These are phyloP conservation scores for Drosophila ironensis DNA, from an alignment of 1,140 invertebrate species.

Conservation along the genomic window DNA sequence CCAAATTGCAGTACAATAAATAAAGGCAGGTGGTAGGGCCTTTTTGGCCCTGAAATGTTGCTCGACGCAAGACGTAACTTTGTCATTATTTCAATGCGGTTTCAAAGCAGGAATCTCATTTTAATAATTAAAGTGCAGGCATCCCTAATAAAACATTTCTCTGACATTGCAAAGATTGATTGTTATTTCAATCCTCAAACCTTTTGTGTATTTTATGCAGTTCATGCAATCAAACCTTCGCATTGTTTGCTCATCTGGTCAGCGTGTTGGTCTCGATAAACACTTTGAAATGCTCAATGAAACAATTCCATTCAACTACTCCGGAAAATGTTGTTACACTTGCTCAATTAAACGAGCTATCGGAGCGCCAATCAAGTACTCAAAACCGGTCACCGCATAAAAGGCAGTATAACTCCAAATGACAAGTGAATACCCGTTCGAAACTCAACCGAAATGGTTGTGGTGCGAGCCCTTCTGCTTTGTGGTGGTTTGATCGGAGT, in stretches of 20 bases:
- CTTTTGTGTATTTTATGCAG: too few species aligned
- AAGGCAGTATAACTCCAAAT: conserved; percentile 10
- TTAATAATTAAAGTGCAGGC: too few species aligned
- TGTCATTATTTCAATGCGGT: background rate
- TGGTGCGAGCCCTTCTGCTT: conserved; percentile 12
- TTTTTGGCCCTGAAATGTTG: background rate
- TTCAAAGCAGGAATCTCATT: too few species aligned
- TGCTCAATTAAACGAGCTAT: conserved; percentile 54
- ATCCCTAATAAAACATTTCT: too few species aligned
- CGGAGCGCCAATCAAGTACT: conserved; percentile 14
- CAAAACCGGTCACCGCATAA: conserved; percentile 46
- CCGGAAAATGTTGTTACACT: conserved; percentile 20
- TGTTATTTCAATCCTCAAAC: too few species aligned
- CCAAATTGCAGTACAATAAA: conserved; percentile 28
- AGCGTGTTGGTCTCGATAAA: conserved; percentile 11
- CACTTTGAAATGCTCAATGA: conserved; percentile 4
- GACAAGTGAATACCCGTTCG: conserved; percentile 26
- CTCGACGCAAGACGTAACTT: background rate
- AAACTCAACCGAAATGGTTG: conserved; percentile 29
- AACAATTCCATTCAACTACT: conserved; percentile 21
- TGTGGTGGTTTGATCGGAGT: background rate
- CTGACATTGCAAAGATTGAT: too few species aligned
- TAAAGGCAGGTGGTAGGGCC: background rate
- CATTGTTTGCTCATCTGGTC: conserved; percentile 34
- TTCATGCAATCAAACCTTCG: too few species aligned